A percentile compares a stretch with the other conserved stretches of the same genome.
Evolutionary conservation across 1,140 invertebrate species (phyloP).

Genomic region (Tenebrio molitor): DNA sequence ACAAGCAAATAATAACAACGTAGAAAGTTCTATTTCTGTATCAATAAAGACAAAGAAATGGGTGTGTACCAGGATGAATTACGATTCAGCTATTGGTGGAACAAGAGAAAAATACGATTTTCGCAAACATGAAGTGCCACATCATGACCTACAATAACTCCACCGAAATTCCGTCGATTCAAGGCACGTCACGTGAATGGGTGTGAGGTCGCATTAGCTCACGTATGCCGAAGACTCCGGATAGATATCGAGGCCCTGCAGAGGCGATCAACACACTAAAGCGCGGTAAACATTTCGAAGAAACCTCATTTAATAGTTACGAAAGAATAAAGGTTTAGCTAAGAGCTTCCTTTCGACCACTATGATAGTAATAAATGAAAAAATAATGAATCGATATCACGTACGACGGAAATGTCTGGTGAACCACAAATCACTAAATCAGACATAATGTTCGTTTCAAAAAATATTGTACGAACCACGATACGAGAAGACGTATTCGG

Average conservation of each 20-base stretch:
- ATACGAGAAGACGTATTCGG: too few relatives aligned
- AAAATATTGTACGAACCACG: too few relatives aligned
- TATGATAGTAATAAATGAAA: too few relatives aligned
- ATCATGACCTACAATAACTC: constrained; percentile 15
- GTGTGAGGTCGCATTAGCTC: constrained; percentile 21
- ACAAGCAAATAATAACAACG: constrained; percentile 1
- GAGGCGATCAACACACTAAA: constrained; percentile 28
- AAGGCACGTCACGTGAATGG: constrained; percentile 19
- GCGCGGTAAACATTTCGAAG: constrained; percentile 13
- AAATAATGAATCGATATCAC: too few relatives aligned
- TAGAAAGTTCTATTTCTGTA: constrained; percentile 1
- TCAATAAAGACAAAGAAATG: constrained; percentile 5
- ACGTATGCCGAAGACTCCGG: background rate
- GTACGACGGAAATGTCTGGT: too few relatives aligned
- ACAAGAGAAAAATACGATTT: background rate
- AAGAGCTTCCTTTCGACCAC: too few relatives aligned
- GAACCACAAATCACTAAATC: too few relatives aligned
- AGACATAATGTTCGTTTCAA: too few relatives aligned
- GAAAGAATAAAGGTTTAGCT: too few relatives aligned
- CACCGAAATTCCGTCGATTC: constrained; percentile 5
- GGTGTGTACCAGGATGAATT: background rate
- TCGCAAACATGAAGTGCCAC: constrained; percentile 19
- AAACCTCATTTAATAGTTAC: background rate
- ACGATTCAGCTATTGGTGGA: too few relatives aligned
- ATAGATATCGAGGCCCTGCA: constrained; percentile 19